Evolutionary conservation across 1,140 invertebrate species (phyloP).

Genomic region (Hestina assimilis): DNA sequence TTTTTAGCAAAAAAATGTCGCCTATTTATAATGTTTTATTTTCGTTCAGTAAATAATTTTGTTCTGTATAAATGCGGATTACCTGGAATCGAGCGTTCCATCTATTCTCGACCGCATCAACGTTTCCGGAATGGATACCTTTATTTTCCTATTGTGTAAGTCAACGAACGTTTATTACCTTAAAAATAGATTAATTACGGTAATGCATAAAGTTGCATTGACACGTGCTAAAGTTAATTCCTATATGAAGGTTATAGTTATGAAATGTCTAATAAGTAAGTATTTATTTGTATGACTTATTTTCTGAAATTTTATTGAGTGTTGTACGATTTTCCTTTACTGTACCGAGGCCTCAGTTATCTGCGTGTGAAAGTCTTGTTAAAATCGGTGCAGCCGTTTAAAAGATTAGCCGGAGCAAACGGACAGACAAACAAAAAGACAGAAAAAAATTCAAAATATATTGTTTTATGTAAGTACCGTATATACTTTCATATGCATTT

Average conservation of each 20-base stretch:
- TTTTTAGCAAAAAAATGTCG: conserved; percentile 12
- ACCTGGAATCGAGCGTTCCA: conserved; percentile 8
- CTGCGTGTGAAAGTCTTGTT: too few species aligned
- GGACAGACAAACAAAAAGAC: too few species aligned
- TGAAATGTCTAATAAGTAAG: neutral
- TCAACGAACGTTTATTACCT: neutral
- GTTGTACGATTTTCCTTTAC: neutral
- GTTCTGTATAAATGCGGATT: neutral
- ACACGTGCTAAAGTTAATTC: too few species aligned
- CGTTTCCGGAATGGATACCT: neutral
- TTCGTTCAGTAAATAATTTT: conserved; percentile 11
- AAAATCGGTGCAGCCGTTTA: too few species aligned
- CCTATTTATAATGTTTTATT: conserved; percentile 21
- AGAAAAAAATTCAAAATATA: too few species aligned
- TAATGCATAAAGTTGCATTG: too few species aligned
- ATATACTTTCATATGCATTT: too few species aligned
- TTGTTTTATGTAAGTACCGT: too few species aligned
- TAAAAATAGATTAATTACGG: neutral
- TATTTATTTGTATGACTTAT: neutral
- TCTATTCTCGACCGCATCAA: neutral
- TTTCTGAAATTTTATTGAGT: neutral
- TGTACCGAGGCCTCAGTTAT: too few species aligned
- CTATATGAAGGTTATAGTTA: too few species aligned
- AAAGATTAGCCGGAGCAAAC: too few species aligned
- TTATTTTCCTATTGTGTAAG: neutral